Percentiles rank a stretch among this genome's conserved stretches.
These are phyloP conservation scores for Zaprionus taronus DNA, from an alignment of 1,140 invertebrate genomes.

Conservation along the genomic window DNA sequence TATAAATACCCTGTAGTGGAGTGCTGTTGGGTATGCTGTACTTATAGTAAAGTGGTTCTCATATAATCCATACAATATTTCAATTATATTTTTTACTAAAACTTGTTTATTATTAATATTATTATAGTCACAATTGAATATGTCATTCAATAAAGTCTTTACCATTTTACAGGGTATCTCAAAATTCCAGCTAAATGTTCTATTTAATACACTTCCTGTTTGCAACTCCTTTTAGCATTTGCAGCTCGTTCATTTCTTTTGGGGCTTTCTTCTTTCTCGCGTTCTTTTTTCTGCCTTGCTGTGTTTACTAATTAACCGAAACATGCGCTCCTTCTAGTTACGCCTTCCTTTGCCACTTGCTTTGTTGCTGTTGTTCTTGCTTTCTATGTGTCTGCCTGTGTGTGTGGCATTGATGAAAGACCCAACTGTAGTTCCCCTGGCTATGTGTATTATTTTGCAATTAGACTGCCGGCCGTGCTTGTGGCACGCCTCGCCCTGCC, in stretches of 20 bases:
- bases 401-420: conserved; percentile 75
- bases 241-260: conserved; percentile 54
- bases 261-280: conserved; percentile 4
- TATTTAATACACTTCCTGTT: conserved; percentile 6
- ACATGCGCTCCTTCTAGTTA: conserved; percentile 75
- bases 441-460: conserved; percentile 77
- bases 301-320: conserved; percentile 80
- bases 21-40: not conserved
- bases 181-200: not conserved
- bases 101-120: too few relatives aligned
- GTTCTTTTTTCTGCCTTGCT: conserved; percentile 35
- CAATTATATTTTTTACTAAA: too few relatives aligned
- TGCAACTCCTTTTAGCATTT: conserved; percentile 50
- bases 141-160: not conserved
- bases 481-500: not conserved
- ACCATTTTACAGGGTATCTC: not conserved
- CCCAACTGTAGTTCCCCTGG: conserved; percentile 22
- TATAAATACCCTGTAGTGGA: conserved; percentile 16
- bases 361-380: conserved; percentile 28
- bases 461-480: conserved; percentile 63
- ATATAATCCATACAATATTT: too few relatives aligned
- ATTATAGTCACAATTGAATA: too few relatives aligned
- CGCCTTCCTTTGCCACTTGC: conserved; percentile 70
- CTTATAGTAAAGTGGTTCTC: not conserved
- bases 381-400: conserved; percentile 16